Evolutionary conservation across 2,113 vertebrate species (phyloP).

Genomic region (Anhinga rufa): DNA sequence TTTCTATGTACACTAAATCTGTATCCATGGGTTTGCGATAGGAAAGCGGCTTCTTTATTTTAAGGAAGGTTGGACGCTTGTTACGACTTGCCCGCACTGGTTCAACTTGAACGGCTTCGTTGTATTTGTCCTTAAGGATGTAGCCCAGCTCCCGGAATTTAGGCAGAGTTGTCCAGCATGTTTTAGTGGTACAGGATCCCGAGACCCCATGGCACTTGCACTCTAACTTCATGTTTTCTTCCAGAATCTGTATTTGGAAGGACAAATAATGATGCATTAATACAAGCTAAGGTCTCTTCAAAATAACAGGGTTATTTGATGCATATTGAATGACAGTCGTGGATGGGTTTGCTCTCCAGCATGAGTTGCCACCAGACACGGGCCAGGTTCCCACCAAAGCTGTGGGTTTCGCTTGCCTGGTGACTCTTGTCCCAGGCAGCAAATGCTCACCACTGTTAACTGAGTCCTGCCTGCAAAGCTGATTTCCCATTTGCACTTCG

Average conservation of each 20-base stretch:
- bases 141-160: constrained; percentile 97
- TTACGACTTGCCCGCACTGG: constrained; percentile 91
- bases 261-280: background rate
- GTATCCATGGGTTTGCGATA: constrained; percentile 97
- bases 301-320: background rate
- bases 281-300: background rate
- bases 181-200: constrained; percentile 96
- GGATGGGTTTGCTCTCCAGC: background rate
- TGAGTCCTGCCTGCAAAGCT: background rate
- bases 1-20: constrained; percentile 96
- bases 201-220: constrained; percentile 96
- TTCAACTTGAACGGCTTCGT: constrained; percentile 91
- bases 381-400: background rate
- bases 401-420: background rate
- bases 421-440: background rate
- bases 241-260: constrained; percentile 79
- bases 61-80: constrained; percentile 94
- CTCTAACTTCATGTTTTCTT: constrained; percentile 92
- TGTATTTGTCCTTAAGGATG: constrained; percentile 96
- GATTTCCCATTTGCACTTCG: background rate
- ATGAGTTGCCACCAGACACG: background rate
- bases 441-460: background rate
- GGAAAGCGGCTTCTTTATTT: constrained; percentile 93
- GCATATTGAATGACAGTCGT: accelerated
- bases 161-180: constrained; percentile 97